A percentile compares a stretch with the other conserved stretches of the same genome.
Conservation (phyloP, 2,888 invertebrate species). For the Chloroclysta siterata region DNA sequence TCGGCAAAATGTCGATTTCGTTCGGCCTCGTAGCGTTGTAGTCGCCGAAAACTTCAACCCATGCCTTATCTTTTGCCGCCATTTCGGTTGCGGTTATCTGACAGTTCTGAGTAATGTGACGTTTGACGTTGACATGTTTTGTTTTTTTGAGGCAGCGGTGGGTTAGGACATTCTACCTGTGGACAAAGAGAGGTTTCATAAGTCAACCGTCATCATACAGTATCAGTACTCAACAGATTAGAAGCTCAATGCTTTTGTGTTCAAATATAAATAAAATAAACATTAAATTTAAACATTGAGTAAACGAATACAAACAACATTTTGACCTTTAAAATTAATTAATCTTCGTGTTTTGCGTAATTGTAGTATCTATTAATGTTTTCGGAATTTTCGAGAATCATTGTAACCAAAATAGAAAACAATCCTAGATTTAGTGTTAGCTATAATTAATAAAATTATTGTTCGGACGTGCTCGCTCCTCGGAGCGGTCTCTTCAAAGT, state of each 20-base stretch:
- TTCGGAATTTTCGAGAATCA: too few species aligned
- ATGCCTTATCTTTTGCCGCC: slow-evolving; percentile 65
- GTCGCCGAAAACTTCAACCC: slow-evolving; percentile 63
- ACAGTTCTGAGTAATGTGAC: slow-evolving; percentile 54
- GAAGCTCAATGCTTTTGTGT: background rate
- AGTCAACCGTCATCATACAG: slow-evolving; percentile 6
- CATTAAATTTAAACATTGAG: background rate
- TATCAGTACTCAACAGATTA: background rate
- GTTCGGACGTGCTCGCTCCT: too few species aligned
- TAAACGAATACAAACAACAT: too few species aligned
- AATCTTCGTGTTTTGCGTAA: too few species aligned
- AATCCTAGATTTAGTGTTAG: too few species aligned
- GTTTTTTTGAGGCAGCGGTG: slow-evolving; percentile 30
- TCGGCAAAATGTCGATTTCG: slow-evolving; percentile 30
- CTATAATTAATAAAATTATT: too few species aligned
- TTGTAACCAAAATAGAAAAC: too few species aligned
- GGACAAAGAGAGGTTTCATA: slow-evolving; percentile 31
- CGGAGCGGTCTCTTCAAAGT: too few species aligned
- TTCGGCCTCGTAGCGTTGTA: slow-evolving; percentile 50
- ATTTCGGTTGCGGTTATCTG: slow-evolving; percentile 63
- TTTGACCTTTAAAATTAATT: too few species aligned
- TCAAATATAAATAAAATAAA: background rate
- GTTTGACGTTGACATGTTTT: slow-evolving; percentile 43
- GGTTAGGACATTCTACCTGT: slow-evolving; percentile 40
- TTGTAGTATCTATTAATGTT: too few species aligned